Conservation (phyloP, 2,888 invertebrate genomes). For the Galerucella nymphaeae region DNA sequence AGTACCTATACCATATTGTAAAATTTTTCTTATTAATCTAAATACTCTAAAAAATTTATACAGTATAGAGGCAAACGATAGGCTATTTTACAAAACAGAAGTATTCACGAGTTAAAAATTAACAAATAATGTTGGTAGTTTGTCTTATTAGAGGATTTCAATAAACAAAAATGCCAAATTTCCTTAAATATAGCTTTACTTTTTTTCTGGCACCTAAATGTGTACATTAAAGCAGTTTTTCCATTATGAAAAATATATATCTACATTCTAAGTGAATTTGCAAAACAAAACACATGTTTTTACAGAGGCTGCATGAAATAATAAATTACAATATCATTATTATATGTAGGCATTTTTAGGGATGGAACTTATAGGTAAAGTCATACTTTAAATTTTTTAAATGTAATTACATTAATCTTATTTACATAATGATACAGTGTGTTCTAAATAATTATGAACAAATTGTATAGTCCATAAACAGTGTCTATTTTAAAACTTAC, state of each 20-base stretch:
- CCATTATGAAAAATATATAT: slow-evolving; percentile 20
- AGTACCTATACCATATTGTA: too few species aligned
- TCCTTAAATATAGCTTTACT: slow-evolving; percentile 12
- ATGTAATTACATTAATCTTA: slow-evolving; percentile 9
- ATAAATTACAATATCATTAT: neutral
- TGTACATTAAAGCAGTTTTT: slow-evolving; percentile 24
- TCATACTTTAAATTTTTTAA: slow-evolving; percentile 8
- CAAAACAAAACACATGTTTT: neutral
- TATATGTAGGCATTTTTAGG: slow-evolving; percentile 9
- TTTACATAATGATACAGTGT: slow-evolving; percentile 18
- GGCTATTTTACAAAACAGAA: too few species aligned
- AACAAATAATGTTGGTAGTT: too few species aligned
- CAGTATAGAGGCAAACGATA: too few species aligned
- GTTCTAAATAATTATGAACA: slow-evolving; percentile 9
- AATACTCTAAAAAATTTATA: too few species aligned
- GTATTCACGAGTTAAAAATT: too few species aligned
- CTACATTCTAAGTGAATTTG: slow-evolving; percentile 18
- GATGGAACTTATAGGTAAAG: slow-evolving; percentile 18
- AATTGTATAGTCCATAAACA: neutral
- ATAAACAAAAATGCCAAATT: neutral
- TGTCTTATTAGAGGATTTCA: neutral
- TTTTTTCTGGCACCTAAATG: slow-evolving; percentile 14
- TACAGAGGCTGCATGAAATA: neutral
- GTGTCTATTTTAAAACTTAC: too few species aligned
- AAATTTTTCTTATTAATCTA: too few species aligned